Conservation (phyloP, 2,797 vertebrate species). For the Otolemur crassicaudatus region DNA sequence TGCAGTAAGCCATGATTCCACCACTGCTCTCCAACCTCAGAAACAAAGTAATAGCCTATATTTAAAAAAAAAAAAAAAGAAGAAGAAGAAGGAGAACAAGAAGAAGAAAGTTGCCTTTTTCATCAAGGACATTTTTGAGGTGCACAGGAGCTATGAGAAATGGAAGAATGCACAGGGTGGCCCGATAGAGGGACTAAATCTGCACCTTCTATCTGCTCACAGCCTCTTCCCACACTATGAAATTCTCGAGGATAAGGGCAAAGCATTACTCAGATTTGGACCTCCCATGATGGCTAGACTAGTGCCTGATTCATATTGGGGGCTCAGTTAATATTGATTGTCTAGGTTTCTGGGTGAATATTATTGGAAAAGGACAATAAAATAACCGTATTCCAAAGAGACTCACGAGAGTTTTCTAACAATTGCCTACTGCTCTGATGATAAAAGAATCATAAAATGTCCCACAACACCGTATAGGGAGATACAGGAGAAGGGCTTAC, state of each 20-base stretch:
- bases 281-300: not conserved
- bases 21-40: not conserved
- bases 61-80: too few species aligned
- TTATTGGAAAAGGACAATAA: not conserved
- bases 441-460: not conserved
- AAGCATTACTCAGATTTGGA: not conserved
- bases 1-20: not conserved
- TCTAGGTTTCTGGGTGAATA: not conserved
- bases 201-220: not conserved
- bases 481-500: not conserved
- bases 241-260: not conserved
- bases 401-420: not conserved
- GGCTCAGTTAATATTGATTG: not conserved
- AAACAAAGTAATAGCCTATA: not conserved
- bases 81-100: too few species aligned
- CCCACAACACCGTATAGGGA: not conserved
- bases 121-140: not conserved
- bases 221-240: not conserved
- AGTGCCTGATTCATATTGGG: not conserved
- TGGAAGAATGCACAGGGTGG: not conserved
- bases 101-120: not conserved
- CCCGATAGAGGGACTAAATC: not conserved
- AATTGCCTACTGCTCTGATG: not conserved
- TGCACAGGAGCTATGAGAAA: not conserved
- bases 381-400: constrained; percentile 20